Evolutionary conservation across 1,140 invertebrate genomes (phyloP), one percentile per base, ranked within the genome.

Genomic region (Batillaria attramentaria): DNA sequence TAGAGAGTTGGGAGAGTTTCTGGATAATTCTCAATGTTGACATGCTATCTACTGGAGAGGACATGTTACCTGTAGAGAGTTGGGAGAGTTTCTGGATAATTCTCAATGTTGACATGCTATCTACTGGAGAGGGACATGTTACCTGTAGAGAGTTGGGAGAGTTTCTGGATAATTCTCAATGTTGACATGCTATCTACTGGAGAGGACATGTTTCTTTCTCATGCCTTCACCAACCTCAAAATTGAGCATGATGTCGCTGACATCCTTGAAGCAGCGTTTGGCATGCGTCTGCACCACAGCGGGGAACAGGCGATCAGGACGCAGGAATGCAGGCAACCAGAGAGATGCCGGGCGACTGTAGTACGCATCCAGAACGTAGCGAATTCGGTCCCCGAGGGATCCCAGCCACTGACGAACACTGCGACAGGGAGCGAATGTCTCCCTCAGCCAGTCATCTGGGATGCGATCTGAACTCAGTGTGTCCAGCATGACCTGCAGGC

Each of bases 211-310:
- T 66, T 33, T 28, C n/a, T n/a, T n/a, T n/a, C n/a, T n/a, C n/a
- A n/a, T n/a, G n/a, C n/a, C n/a, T n/a, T n/a, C n/a, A 66, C 82
- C 79, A 74, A 88, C 88, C 87, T 90, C 81, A 37, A 87, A 79
- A 31, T 87, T 81, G 54, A 89, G 76, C 28, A 82, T 78, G n/a
- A 87, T 82, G 57, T 79, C 78, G 57, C 85, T 83, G 43, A 89
- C 77, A 79, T 89, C 88, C 41, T 86, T 85, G 79, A 89, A 90
- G 46, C 85, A 74, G 65, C 84, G 84, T 54, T 86, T 85, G 35
- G 88, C 86, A 83, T 87, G 85, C 2, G 82, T 85, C 74, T 89
- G 88, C 33, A 87, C 81, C n/a, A 89, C 79, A 6, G 86, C 85
- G 41, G 87, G 82, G 24, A 90, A 77, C 72, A 90, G 86, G 42